These are phyloP conservation scores for Proterorhinus semilunaris DNA, from an alignment of 2,113 vertebrate species.

Conservation along the genomic window DNA sequence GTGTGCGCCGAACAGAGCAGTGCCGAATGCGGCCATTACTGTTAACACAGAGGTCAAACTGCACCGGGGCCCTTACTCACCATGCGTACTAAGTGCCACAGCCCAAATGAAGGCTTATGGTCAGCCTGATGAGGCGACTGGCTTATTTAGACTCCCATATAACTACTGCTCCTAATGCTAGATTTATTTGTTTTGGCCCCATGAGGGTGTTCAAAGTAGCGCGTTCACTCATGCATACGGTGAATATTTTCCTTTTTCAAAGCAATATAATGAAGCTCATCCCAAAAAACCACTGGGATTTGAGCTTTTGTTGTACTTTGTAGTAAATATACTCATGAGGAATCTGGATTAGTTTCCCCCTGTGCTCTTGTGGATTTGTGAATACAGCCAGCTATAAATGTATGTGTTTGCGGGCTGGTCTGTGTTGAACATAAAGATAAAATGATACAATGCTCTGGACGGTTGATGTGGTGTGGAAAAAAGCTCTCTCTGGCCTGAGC, in stretches of 20 bases:
- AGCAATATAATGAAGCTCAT: conserved; percentile 45
- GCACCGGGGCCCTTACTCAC: conserved; percentile 20
- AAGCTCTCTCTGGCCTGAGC: conserved; percentile 39
- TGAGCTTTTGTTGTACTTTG: conserved; percentile 30
- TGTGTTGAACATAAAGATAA: conserved; percentile 46
- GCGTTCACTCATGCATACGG: conserved; percentile 23
- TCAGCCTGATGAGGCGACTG: conserved; percentile 20
- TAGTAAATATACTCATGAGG: conserved; percentile 43
- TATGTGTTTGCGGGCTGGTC: conserved; percentile 32
- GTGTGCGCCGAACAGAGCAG: conserved; percentile 40
- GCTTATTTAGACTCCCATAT: conserved; percentile 17
- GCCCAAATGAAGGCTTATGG: conserved; percentile 34
- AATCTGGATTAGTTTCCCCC: conserved; percentile 38
- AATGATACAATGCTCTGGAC: conserved; percentile 29
- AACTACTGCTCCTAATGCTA: conserved; percentile 33
- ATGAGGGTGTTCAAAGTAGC: conserved; percentile 33
- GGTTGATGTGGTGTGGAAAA: conserved; percentile 37
- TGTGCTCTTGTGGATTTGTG: conserved; percentile 24
- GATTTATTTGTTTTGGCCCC: conserved; percentile 31
- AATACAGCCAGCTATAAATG: conserved; percentile 32
- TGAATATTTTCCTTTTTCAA: conserved; percentile 42
- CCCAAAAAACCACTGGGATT: conserved; percentile 21
- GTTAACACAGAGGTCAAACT: conserved; percentile 54
- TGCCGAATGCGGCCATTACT: conserved; percentile 46
- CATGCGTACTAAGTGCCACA: conserved; percentile 7